A percentile compares a stretch with the other conserved stretches of the same genome.
These are phyloP conservation scores for Speoplatyrhinus poulsoni DNA, from an alignment of 2,113 vertebrate species.

Conservation along the genomic window DNA sequence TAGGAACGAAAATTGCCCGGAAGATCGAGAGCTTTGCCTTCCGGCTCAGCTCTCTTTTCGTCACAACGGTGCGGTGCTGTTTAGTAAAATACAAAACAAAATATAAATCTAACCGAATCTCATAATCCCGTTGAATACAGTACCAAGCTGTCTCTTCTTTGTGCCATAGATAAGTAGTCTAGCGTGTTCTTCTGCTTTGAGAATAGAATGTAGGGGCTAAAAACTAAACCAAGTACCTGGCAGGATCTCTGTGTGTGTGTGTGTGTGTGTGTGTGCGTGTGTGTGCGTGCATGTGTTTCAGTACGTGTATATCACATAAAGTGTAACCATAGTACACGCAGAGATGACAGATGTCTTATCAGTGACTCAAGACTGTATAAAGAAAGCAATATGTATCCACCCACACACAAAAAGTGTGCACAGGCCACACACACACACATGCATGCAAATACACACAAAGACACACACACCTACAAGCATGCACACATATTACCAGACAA, in stretches of 20 bases:
- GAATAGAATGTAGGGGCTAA: conserved; percentile 3
- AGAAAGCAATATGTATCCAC: conserved; percentile 3
- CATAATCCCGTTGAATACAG: neutral
- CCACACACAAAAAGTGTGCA: neutral
- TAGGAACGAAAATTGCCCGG: too few relatives aligned
- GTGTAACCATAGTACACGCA: neutral
- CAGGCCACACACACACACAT: neutral
- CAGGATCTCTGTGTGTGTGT: neutral
- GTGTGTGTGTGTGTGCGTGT: neutral
- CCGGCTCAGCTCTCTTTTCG: too few relatives aligned
- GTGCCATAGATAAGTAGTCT: conserved; percentile 6
- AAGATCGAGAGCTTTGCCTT: too few relatives aligned
- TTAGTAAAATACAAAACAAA: conserved; percentile 22
- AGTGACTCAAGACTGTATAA: neutral
- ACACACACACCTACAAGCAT: neutral
- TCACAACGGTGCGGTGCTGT: too few relatives aligned
- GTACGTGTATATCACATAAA: neutral
- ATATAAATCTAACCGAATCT: neutral
- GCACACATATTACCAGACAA: neutral
- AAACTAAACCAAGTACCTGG: neutral
- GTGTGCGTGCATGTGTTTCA: neutral
- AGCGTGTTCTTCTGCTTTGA: neutral
- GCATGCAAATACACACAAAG: neutral
- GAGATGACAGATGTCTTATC: neutral
- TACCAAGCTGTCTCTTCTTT: conserved; percentile 14